Evolutionary conservation across 2,113 vertebrate species (phyloP).

Genomic region (Daphoenositta chrysoptera): DNA sequence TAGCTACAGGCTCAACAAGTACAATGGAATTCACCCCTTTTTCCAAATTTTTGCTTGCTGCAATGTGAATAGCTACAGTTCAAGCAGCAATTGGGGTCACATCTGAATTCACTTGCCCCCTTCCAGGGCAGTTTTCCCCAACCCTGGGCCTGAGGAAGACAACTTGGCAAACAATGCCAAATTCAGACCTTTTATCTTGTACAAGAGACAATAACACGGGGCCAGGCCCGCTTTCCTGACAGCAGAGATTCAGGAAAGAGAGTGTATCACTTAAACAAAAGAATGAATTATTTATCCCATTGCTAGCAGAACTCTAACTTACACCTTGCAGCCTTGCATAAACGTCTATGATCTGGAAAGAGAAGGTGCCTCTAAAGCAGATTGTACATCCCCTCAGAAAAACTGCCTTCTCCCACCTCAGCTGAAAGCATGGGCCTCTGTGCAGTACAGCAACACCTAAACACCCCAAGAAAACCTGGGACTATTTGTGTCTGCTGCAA

Average conservation of each 20-base stretch:
- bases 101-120: background rate
- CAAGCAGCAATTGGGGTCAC: background rate
- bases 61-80: background rate
- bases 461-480: background rate
- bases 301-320: background rate
- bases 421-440: background rate
- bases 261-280: background rate
- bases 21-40: background rate
- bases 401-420: background rate
- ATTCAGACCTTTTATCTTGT: background rate
- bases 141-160: background rate
- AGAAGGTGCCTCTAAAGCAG: background rate
- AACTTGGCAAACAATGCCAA: background rate
- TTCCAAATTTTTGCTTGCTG: background rate
- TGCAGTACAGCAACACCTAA: background rate
- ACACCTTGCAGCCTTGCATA: background rate
- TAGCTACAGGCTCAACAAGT: background rate
- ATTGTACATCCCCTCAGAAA: background rate
- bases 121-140: background rate
- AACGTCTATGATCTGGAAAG: background rate
- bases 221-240: background rate
- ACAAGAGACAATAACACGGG: background rate
- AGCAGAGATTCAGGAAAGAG: background rate
- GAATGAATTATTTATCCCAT: background rate
- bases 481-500: background rate